A percentile compares a stretch with the other conserved stretches of the same genome.
These are phyloP conservation scores for Smittia aterrima DNA, from an alignment of 2,888 invertebrate species.

Conservation along the genomic window DNA sequence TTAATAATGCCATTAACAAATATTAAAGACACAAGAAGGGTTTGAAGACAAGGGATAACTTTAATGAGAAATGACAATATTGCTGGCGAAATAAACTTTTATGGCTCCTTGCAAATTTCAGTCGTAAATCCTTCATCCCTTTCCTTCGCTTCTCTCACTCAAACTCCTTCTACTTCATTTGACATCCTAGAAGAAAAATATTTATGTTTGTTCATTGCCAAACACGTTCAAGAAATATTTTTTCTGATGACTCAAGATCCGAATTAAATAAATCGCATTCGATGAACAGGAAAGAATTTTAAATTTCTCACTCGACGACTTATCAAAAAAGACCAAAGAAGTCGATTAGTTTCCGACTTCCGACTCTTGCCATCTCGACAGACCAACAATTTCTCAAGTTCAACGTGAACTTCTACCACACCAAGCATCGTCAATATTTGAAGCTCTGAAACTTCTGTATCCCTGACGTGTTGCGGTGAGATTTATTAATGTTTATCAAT, in stretches of 20 bases:
- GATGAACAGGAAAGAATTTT: conserved; percentile 14
- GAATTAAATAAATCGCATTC: too few relatives aligned
- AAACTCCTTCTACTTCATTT: too few relatives aligned
- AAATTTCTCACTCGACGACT: background rate
- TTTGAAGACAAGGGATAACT: conserved; percentile 17
- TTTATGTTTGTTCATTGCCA: background rate
- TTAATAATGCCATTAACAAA: conserved; percentile 19
- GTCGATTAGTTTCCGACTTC: background rate
- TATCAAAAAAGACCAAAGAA: background rate
- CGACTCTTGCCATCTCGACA: background rate
- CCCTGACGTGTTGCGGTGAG: too few relatives aligned
- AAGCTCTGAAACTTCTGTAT: background rate
- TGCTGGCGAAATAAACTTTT: conserved; percentile 32
- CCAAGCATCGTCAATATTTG: background rate
- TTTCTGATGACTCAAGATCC: too few relatives aligned
- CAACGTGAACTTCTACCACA: background rate
- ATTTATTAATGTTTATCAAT: too few relatives aligned
- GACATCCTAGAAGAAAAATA: background rate
- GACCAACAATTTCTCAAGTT: background rate
- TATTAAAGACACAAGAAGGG: background rate
- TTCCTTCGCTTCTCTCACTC: too few relatives aligned
- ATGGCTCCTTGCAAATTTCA: conserved; percentile 13
- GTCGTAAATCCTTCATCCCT: background rate
- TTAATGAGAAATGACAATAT: conserved; percentile 38
- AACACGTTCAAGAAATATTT: background rate